These are phyloP conservation scores for Amyelois transitella DNA, from an alignment of 1,140 invertebrate species.

Conservation along the genomic window DNA sequence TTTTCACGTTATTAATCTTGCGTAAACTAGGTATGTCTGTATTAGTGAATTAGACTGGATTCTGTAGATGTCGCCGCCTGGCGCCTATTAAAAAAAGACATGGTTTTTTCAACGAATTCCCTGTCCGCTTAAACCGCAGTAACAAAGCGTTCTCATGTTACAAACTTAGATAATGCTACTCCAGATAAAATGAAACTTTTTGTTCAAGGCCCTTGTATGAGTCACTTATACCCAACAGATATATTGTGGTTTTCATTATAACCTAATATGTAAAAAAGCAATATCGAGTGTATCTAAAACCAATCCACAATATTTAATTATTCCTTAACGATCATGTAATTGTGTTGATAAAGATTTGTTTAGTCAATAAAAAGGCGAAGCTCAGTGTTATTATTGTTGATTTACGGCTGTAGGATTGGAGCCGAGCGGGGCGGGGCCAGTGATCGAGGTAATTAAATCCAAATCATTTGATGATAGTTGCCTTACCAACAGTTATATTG, in stretches of 20 bases:
- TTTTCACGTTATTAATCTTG: slow-evolving; percentile 26
- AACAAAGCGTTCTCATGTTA: slow-evolving; percentile 53
- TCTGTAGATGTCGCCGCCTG: neutral
- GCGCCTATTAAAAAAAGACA: neutral
- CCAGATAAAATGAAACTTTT: slow-evolving; percentile 35
- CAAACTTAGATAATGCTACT: slow-evolving; percentile 47
- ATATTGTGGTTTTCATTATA: slow-evolving; percentile 3
- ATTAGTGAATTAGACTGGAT: slow-evolving; percentile 9
- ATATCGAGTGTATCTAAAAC: slow-evolving; percentile 10
- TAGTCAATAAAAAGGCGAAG: slow-evolving; percentile 50
- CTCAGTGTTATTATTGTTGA: slow-evolving; percentile 58
- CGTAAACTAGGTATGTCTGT: slow-evolving; percentile 20
- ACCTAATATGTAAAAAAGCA: neutral
- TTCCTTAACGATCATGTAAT: slow-evolving; percentile 61
- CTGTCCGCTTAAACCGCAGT: slow-evolving; percentile 17
- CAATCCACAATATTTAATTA: slow-evolving; percentile 46
- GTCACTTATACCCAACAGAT: neutral
- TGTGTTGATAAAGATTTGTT: slow-evolving; percentile 64
- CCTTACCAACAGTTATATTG: slow-evolving; percentile 34
- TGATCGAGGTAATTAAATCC: slow-evolving; percentile 57
- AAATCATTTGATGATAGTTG: slow-evolving; percentile 45
- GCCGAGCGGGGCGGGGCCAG: slow-evolving; percentile 37
- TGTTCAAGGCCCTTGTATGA: slow-evolving; percentile 12
- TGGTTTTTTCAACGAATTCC: slow-evolving; percentile 24
- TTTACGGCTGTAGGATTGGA: slow-evolving; percentile 48